A percentile compares a stretch with the other conserved stretches of the same genome.
phyloP scores from a whole-genome alignment of 30 jellyfish, hydroid and myxozoan species.

The Hydra vulgaris region DNA sequence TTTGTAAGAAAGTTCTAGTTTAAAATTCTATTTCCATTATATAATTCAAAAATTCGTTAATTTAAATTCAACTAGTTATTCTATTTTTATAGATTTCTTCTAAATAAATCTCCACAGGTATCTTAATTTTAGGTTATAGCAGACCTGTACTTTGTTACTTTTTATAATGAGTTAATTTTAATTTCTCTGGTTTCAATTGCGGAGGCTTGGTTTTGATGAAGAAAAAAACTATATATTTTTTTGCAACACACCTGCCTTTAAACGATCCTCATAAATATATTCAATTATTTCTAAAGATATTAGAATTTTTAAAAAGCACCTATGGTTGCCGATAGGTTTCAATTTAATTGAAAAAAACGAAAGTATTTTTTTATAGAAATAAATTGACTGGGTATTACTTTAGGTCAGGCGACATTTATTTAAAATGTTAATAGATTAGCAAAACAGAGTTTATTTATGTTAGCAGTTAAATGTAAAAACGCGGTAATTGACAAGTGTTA shows the following conservation, averaged over 20 bases:
- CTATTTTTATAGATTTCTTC: too few relatives aligned
- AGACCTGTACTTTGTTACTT: background rate
- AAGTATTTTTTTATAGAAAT: background rate
- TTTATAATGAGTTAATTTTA: background rate
- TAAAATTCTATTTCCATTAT: too few relatives aligned
- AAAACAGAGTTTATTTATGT: background rate
- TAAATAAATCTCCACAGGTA: too few relatives aligned
- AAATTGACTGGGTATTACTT: background rate
- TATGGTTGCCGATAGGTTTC: background rate
- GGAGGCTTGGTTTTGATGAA: background rate
- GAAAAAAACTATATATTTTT: background rate
- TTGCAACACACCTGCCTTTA: background rate
- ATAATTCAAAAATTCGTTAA: too few relatives aligned
- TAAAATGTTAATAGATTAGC: too few relatives aligned
- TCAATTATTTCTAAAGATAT: background rate
- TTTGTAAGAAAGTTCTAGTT: too few relatives aligned
- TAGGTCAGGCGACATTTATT: background rate
- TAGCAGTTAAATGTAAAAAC: background rate
- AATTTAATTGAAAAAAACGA: background rate
- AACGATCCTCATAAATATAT: background rate
- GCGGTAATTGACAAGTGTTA: background rate
- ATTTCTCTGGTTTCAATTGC: background rate
- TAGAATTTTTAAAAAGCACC: background rate
- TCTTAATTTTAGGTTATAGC: too few relatives aligned
- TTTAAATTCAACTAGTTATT: too few relatives aligned